These are phyloP conservation scores for Megaceryle torquata DNA, from an alignment of 2,113 vertebrate species.

Conservation along the genomic window DNA sequence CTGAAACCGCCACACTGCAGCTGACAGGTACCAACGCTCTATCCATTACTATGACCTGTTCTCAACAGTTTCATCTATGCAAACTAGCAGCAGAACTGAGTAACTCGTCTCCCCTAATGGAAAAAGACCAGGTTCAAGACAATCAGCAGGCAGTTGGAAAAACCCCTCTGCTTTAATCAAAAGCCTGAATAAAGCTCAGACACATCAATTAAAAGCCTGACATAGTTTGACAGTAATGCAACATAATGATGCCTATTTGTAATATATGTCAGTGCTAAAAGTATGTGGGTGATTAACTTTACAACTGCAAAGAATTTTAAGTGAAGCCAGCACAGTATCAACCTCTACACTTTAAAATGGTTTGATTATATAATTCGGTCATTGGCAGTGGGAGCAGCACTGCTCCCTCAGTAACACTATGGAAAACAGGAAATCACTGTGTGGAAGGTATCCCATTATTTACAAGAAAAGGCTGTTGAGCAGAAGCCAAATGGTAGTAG, in stretches of 20 bases:
- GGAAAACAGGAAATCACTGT: background rate
- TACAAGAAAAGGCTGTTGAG: background rate
- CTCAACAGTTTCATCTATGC: background rate
- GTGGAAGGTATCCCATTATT: slow-evolving; percentile 21
- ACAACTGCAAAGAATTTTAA: background rate
- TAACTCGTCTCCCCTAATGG: background rate
- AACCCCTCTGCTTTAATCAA: background rate
- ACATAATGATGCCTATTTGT: background rate
- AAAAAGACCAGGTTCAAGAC: background rate
- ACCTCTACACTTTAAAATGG: background rate
- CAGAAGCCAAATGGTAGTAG: background rate
- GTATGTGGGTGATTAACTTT: background rate
- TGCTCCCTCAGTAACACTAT: background rate
- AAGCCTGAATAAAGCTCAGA: background rate
- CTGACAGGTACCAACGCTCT: background rate
- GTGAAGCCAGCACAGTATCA: background rate
- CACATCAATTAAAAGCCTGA: background rate
- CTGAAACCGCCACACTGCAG: background rate
- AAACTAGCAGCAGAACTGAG: background rate
- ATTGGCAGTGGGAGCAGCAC: background rate
- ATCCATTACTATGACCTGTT: background rate
- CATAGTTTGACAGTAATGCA: background rate
- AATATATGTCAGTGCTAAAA: background rate
- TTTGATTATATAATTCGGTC: background rate
- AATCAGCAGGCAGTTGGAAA: background rate